Base-by-base conservation (phyloP, 2,888 invertebrate genomes). In the Apoderus coryli region DNA sequence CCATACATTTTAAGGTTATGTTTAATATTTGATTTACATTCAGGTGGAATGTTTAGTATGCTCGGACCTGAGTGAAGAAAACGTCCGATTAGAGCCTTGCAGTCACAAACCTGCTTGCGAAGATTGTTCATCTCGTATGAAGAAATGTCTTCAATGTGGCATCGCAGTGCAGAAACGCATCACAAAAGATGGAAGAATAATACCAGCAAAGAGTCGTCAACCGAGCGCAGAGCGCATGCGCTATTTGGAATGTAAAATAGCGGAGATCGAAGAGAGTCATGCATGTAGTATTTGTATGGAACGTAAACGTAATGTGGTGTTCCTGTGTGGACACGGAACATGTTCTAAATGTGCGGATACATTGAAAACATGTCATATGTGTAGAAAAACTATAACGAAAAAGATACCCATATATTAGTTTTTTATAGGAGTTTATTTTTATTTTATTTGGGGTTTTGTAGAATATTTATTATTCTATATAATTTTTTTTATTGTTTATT, bases 281-380 rank as follows among this genome's bases (percentile, higher is more conserved):
- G 74, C 76, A 52, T 88, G 88, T 50, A 75, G 79, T 32, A 86
- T 88, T 44, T 88, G 88, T 53, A 82, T 88, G 85, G 86, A 88
- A 49, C 63, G 81, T 16, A 68, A 72, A 36, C 63, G 78, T 19
- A 81, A 82, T 49, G 77, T 85, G 11, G 85, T 78, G 12, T 88
- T 88, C 54, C 62, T 85, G n/a, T 88, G 88, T 48, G 88, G 88
- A 2, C 88, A 88, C 48, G 77, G 78, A 12, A 78, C 85, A 9
- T 88, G 88, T 54, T 73, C 76, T 30, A 69, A 71, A 42, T 88
- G 88, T 52, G 78, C 85, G 1, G 74, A 77, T 38, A 78, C 85
- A 0, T 60, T 88, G 16, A 73, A 75, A 48, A 78, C 72, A 11
- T 88, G 86, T 59, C 86, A 86, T 60, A 86, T 88, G 82, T 81